Conservation (phyloP, 2,113 vertebrate species). For the Phyllopteryx taeniolatus region DNA sequence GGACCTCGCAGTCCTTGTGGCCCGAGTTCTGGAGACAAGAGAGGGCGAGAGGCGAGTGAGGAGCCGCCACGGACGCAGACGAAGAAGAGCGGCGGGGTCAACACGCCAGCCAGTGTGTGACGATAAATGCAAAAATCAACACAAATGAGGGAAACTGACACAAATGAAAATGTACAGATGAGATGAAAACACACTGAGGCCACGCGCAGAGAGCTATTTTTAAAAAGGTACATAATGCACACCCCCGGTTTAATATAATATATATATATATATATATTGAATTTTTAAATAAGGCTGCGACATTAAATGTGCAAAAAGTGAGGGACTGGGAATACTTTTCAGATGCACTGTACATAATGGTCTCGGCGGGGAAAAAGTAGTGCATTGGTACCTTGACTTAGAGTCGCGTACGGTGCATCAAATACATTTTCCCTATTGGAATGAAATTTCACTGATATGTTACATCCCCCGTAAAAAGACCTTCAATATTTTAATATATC, state of each 20-base stretch:
- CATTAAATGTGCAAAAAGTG: too few species aligned
- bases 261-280: too few species aligned
- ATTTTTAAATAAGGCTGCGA: too few species aligned
- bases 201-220: neutral
- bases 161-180: neutral
- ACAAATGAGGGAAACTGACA: neutral
- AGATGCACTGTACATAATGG: too few species aligned
- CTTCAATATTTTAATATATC: too few species aligned
- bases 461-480: too few species aligned
- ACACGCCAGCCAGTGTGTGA: neutral
- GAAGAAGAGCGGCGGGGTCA: conserved; percentile 19
- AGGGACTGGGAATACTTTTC: too few species aligned
- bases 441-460: too few species aligned
- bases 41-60: conserved; percentile 75
- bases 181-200: neutral
- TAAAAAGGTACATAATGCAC: neutral
- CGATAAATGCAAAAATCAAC: neutral
- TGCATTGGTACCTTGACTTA: too few species aligned
- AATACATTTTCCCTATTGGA: too few species aligned
- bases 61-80: conserved; percentile 44
- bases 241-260: neutral
- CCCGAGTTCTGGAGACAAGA: conserved; percentile 85
- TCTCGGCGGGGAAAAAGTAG: too few species aligned
- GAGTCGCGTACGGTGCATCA: too few species aligned
- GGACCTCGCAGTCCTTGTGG: conserved; percentile 85